Percentiles rank a stretch among this genome's conserved stretches.
Evolutionary conservation across 2,113 vertebrate genomes (phyloP).

Genomic region (Eidolon helvum): DNA sequence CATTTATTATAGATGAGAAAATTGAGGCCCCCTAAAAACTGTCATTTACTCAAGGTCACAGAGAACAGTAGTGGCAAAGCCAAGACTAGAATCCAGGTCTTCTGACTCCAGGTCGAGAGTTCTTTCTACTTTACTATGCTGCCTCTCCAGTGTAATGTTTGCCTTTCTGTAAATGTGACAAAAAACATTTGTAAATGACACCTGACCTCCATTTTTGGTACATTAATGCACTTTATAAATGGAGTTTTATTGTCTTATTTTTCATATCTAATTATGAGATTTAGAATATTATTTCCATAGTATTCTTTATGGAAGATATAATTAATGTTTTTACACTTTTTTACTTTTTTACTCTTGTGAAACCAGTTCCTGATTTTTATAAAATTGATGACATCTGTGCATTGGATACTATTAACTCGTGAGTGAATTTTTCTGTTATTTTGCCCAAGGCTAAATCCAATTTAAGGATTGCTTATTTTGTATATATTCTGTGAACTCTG

Average conservation of each 20-base stretch:
- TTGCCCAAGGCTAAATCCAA: background rate
- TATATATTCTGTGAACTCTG: background rate
- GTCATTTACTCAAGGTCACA: background rate
- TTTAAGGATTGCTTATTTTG: background rate
- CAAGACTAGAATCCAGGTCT: background rate
- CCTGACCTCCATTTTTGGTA: slow-evolving; percentile 47
- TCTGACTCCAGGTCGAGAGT: background rate
- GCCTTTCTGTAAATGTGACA: slow-evolving; percentile 30
- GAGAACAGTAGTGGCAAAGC: background rate
- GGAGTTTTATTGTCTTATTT: slow-evolving; percentile 22
- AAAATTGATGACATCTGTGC: background rate
- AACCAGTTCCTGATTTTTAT: slow-evolving; percentile 22
- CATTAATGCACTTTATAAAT: slow-evolving; percentile 68
- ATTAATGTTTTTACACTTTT: slow-evolving; percentile 8
- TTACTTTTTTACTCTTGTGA: slow-evolving; percentile 37
- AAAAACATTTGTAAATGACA: slow-evolving; percentile 12
- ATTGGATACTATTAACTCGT: background rate
- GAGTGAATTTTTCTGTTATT: background rate
- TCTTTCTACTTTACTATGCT: background rate
- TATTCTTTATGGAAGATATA: slow-evolving; percentile 18
- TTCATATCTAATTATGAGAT: slow-evolving; percentile 28
- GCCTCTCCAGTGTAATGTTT: background rate
- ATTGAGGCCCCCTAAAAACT: background rate
- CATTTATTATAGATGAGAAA: slow-evolving; percentile 39
- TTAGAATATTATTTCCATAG: slow-evolving; percentile 34